Percentiles rank a stretch among this genome's conserved stretches.
phyloP scores from a whole-genome alignment of 1,140 invertebrate species.

The Centruroides sculpturatus region DNA sequence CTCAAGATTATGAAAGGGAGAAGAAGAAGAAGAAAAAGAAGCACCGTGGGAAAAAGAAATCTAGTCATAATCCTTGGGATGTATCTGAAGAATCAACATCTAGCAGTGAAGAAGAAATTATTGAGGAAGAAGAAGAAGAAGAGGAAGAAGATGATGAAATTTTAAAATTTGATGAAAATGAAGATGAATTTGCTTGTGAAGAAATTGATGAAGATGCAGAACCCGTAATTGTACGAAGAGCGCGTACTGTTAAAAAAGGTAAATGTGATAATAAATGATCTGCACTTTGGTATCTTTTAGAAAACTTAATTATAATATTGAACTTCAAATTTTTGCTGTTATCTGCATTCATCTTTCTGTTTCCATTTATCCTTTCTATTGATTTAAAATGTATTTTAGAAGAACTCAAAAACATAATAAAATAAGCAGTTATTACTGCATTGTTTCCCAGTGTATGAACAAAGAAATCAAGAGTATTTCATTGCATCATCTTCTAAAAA shows the following conservation, averaged over 20 bases:
- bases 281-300: background rate
- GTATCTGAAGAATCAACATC: constrained; percentile 10
- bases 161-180: constrained; percentile 20
- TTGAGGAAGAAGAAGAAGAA: constrained; percentile 13
- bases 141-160: constrained; percentile 19
- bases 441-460: too few species aligned
- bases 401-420: too few species aligned
- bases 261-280: constrained; percentile 14
- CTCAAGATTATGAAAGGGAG: constrained; percentile 1
- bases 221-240: constrained; percentile 41
- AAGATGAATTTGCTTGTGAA: constrained; percentile 24
- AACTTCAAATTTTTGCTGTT: too few species aligned
- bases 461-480: too few species aligned
- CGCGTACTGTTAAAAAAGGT: constrained; percentile 48
- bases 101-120: background rate
- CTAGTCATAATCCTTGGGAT: constrained; percentile 9
- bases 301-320: too few species aligned
- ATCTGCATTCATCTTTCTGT: too few species aligned
- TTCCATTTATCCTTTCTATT: too few species aligned
- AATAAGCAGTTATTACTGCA: too few species aligned
- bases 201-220: constrained; percentile 20
- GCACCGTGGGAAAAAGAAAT: background rate
- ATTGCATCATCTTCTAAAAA: too few species aligned
- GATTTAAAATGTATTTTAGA: too few species aligned
- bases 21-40: constrained; percentile 1